Conservation (phyloP, 1,140 invertebrate species). For the Caenorhabditis inopinata region DNA sequence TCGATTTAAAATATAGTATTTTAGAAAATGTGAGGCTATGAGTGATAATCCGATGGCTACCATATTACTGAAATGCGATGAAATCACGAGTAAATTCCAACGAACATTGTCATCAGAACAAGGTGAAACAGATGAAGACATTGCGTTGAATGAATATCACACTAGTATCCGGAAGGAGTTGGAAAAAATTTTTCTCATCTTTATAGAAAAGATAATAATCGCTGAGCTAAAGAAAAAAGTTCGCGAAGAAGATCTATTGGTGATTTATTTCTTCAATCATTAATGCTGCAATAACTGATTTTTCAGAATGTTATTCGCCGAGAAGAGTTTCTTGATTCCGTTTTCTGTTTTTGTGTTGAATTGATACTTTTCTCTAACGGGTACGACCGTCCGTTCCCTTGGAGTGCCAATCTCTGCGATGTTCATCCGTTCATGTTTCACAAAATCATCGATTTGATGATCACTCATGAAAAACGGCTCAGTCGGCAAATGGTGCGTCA, state of each 20-base stretch:
- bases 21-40: neutral
- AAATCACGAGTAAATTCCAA: neutral
- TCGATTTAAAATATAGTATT: neutral
- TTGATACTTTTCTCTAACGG: neutral
- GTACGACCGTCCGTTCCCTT: neutral
- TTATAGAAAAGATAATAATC: neutral
- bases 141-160: neutral
- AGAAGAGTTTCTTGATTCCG: neutral
- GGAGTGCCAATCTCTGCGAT: neutral
- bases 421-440: constrained; percentile 19
- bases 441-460: constrained; percentile 19
- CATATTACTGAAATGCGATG: neutral
- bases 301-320: constrained; percentile 9
- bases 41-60: neutral
- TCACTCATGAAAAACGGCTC: neutral
- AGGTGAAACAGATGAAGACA: neutral
- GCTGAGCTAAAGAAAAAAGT: neutral
- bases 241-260: neutral
- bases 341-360: constrained; percentile 11
- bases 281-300: neutral
- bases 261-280: neutral
- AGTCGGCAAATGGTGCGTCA: neutral
- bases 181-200: neutral
- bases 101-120: neutral
- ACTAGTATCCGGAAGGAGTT: neutral